Evolutionary conservation across 23 tunicate species (phyloP), one percentile per base, ranked within the genome.

Genomic region (Clavelina lepadiformis): DNA sequence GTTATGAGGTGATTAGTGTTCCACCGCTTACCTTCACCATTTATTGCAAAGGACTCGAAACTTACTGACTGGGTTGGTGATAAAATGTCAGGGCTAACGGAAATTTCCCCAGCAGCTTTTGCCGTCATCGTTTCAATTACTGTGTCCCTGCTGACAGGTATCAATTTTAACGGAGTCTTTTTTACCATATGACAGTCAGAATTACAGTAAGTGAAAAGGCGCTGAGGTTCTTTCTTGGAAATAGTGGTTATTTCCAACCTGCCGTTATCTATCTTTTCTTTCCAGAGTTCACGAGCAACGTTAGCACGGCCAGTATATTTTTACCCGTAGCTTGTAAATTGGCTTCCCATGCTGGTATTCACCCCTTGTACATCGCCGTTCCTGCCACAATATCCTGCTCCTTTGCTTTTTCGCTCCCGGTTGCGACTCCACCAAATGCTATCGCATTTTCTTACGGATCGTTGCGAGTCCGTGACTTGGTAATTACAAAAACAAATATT

Each of bases 351-450:
- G 29, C 75, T 1, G 53, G 46, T 27, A 68, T 78, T 15, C 74
- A 78, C 70, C 84, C 84, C 22, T 52, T 85, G 4, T 62, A 38
- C 29, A 53, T 85, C 27, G 51, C 67, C 5, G 60, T 85, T 4
- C 77, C 85, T 21, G 94, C 72, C 41, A 85, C 94, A 2, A 73
- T 85, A 61, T 68, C 94, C 7, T 69, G 78, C 32, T 85, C 94
- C 23, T 85, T 85, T 52, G 94, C 94, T 7, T 85, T 85, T 47
- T 46, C 78, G 11, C 56, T 85, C 4, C 94, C 94, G 7, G 67
- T 85, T 5, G 94, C 94, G 3, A 85, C 94, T 25, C 94, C 94
- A 26, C 83, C 94, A 28, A 85, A 85, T 57, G 94, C 94, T 15
- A 64, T 85, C 28, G 83, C 83, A 1, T 85, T 85, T 56, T 70